Conservation (phyloP, 2,888 invertebrate species). For the Adelognathus sp. region DNA sequence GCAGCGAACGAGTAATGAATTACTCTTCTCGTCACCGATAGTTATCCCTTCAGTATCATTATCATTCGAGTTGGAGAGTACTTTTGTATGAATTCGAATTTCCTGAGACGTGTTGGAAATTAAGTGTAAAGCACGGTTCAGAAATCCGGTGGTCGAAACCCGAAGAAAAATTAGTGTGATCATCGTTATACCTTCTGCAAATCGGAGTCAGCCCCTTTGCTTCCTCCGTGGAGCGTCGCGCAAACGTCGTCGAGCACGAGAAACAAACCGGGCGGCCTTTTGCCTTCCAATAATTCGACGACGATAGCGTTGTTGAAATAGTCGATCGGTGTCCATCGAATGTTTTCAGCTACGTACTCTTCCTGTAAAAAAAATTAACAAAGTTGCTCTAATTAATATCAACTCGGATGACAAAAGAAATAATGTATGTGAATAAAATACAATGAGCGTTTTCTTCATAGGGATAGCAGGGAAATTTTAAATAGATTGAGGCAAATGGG, state of each 20-base stretch:
- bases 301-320: slow-evolving; percentile 87
- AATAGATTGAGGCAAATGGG: no score
- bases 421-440: no score
- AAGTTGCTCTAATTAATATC: no score
- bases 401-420: no score
- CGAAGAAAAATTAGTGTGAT: neutral
- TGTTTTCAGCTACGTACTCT: slow-evolving; percentile 86
- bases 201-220: slow-evolving; percentile 85
- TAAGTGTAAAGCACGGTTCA: neutral
- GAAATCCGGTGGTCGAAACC: neutral
- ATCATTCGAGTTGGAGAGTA: neutral
- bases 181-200: slow-evolving; percentile 81
- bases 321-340: slow-evolving; percentile 86
- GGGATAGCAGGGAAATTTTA: no score
- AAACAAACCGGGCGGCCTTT: slow-evolving; percentile 86
- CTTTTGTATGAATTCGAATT: neutral
- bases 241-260: slow-evolving; percentile 87
- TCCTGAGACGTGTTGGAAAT: no score
- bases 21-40: neutral
- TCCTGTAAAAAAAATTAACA: slow-evolving; percentile 80
- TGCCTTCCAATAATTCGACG: slow-evolving; percentile 86
- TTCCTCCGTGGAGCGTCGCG: slow-evolving; percentile 86
- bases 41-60: neutral
- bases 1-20: neutral
- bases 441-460: no score